Percentiles rank a stretch among this genome's conserved stretches.
Evolutionary conservation across 2,113 vertebrate species (phyloP).

Genomic region (Pseudorectes ferrugineus): DNA sequence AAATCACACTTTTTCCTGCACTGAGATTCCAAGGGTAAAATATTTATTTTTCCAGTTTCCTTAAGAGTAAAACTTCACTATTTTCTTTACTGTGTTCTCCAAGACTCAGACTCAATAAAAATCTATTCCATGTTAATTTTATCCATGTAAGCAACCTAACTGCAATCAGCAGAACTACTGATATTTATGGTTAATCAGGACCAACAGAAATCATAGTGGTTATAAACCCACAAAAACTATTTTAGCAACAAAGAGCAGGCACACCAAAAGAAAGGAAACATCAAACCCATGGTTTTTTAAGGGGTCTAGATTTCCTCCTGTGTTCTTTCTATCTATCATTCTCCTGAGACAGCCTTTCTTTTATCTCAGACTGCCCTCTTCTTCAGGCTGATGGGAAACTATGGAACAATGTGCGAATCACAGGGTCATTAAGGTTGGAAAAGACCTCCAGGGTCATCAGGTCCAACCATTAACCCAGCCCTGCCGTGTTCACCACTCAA

Average conservation of each 20-base stretch:
- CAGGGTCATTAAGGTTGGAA: neutral
- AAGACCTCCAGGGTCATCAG: neutral
- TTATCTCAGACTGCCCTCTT: neutral
- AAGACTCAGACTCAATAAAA: neutral
- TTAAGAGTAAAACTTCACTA: neutral
- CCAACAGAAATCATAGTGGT: neutral
- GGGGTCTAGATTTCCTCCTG: neutral
- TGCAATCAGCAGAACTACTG: neutral
- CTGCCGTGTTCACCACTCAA: neutral
- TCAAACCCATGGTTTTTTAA: neutral
- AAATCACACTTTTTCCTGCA: neutral
- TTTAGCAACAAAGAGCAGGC: neutral
- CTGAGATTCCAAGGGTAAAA: neutral
- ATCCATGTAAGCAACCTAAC: neutral
- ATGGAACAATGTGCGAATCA: neutral
- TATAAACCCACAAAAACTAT: neutral
- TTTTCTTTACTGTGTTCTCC: neutral
- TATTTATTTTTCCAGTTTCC: neutral
- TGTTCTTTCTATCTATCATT: neutral
- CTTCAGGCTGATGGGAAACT: neutral
- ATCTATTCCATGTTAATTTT: neutral
- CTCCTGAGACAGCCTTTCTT: neutral
- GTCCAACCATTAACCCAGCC: neutral
- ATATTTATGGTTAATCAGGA: neutral
- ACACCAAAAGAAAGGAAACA: neutral